Evolutionary conservation across 1,140 invertebrate species (phyloP), one percentile per base, ranked within the genome.

Genomic region (Leptinotarsa undecemlineata): DNA sequence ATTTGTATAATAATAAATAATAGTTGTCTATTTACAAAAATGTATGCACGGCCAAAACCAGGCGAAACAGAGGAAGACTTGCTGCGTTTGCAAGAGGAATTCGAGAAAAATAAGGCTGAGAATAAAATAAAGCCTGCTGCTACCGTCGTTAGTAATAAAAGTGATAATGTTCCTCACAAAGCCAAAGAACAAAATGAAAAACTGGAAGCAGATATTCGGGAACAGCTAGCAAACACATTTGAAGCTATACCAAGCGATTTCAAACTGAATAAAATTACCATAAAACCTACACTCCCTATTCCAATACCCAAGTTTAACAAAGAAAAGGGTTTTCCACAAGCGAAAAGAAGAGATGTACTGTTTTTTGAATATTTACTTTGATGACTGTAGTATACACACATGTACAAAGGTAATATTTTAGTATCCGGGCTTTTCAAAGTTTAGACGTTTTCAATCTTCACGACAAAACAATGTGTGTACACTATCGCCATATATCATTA

Each of bases 81-180:
- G 61, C 86, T 93, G 19, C 88, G 86, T 60, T 89, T 92, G 88
- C 92, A 93, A 80, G 88, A 91, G 75, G 90, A 91, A 69, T 94
- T 91, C 79, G 78, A 90, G 3, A 84, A 84, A 63, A 82, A 85
- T 6, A 83, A 84, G 68, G 81, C 85, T 23, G 85, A 89, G 78
- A 88, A 88, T 74, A 84, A 86, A 66, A 81, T 88, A 19, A 83
- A 88, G 68, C 88, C 90, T 3, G 87, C 91, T 1, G 90, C 89
- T 2, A 89, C 89, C 80, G 84, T 91, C 61, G 84, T 89, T 11
- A 89, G 89, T 78, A 81, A 88, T 68, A 84, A 87, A 61, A 86
- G 80, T 57, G 51, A 57, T 57, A 3, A 19, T 57, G n/a, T n/a
- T 57, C 17, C 51, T 8, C 17, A 5, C 51, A 57, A 19, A 17